Conservation (phyloP, 2,888 invertebrate species). For the Eupithecia exiguata region DNA sequence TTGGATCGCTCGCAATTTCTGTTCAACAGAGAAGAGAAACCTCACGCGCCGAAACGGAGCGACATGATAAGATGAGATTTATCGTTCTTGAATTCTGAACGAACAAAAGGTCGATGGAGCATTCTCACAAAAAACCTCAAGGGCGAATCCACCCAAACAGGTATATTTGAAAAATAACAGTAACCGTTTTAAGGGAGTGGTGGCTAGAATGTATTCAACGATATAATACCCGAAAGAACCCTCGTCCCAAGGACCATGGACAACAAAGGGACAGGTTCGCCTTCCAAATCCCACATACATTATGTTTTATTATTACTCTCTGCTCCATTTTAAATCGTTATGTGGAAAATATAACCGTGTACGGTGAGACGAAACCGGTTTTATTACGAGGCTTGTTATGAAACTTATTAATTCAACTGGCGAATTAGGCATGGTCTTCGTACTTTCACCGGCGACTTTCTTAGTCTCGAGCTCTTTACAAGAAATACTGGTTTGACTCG, state of each 20-base stretch:
- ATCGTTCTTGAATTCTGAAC: conserved; percentile 20
- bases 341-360: conserved; percentile 56
- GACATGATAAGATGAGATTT: conserved; percentile 39
- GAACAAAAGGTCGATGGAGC: conserved; percentile 31
- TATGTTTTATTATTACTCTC: conserved; percentile 66
- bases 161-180: conserved; percentile 59
- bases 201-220: conserved; percentile 62
- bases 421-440: conserved; percentile 68
- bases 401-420: conserved; percentile 71
- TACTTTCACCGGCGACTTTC: conserved; percentile 80
- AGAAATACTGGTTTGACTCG: conserved; percentile 66
- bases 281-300: conserved; percentile 65
- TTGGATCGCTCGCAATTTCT: conserved; percentile 26
- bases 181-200: conserved; percentile 57
- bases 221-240: conserved; percentile 60
- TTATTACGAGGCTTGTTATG: conserved; percentile 72
- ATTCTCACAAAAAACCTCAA: conserved; percentile 45
- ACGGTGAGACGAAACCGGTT: conserved; percentile 65
- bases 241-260: conserved; percentile 53
- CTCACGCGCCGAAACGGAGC: conserved; percentile 20
- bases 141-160: conserved; percentile 54
- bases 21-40: conserved; percentile 22
- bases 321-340: conserved; percentile 59
- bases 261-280: conserved; percentile 66
- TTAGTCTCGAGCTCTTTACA: conserved; percentile 59